Conservation (phyloP, 2,113 vertebrate genomes). For the Microtus montanus region DNA sequence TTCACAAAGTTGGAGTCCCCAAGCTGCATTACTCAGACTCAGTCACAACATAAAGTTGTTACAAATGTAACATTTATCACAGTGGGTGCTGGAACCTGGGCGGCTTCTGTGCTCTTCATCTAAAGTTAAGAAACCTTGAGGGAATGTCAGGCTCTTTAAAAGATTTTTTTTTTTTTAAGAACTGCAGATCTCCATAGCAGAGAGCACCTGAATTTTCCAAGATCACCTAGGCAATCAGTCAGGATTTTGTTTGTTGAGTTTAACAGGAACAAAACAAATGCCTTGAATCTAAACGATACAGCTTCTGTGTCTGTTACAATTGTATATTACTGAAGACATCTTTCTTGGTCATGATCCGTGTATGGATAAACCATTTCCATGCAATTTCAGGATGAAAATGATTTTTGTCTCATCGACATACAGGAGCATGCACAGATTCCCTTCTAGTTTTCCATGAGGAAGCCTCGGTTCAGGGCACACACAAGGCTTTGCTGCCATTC, state of each 20-base stretch:
- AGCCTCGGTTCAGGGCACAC: rapidly evolving
- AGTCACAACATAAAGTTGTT: not conserved
- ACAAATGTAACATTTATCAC: conserved; percentile 46
- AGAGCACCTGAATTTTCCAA: conserved; percentile 31
- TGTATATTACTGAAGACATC: conserved; percentile 35
- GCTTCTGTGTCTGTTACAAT: not conserved
- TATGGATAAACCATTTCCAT: not conserved
- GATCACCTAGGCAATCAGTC: conserved; percentile 2
- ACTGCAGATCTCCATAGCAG: not conserved
- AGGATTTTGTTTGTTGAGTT: conserved; percentile 4
- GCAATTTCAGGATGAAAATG: conserved; percentile 5
- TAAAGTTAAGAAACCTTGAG: not conserved
- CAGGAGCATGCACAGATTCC: not conserved
- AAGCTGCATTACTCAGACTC: conserved; percentile 43
- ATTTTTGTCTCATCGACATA: conserved; percentile 14
- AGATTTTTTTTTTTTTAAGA: not conserved
- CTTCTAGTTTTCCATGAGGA: not conserved
- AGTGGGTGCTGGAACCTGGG: not conserved
- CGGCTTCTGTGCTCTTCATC: not conserved
- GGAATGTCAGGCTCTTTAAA: not conserved
- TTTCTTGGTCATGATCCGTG: conserved; percentile 26
- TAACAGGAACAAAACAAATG: conserved; percentile 7
- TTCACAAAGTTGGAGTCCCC: conserved; percentile 70
- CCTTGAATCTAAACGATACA: not conserved
- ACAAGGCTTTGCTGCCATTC: rapidly evolving